Evolutionary conservation across 1,140 invertebrate species (phyloP).

Genomic region (Metaphire vulgaris): DNA sequence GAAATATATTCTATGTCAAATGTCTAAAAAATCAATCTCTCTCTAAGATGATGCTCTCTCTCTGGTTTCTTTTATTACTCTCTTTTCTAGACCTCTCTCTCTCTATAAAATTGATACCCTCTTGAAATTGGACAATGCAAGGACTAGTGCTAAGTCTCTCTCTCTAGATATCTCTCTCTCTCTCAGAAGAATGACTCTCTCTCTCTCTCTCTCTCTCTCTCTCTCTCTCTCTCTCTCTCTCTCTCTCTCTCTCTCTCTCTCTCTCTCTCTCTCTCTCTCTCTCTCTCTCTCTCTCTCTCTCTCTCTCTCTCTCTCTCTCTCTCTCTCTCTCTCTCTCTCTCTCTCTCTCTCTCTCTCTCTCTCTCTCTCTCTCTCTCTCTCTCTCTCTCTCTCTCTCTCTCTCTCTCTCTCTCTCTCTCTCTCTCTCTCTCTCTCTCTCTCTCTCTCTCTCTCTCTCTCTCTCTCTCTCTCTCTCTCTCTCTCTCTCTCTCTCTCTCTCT

Average conservation of each 20-base stretch:
- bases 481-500: not conserved
- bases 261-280: conserved; percentile 3
- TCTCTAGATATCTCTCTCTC: no score
- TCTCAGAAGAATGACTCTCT: no score
- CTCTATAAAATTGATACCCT: no score
- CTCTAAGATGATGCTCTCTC: no score
- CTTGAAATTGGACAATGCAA: no score
- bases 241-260: conserved; percentile 1
- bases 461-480: conserved; percentile 6
- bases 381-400: no score
- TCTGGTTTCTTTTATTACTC: no score
- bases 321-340: not conserved
- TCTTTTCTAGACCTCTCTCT: no score
- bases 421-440: not conserved
- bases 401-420: not conserved
- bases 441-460: not conserved
- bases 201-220: not conserved
- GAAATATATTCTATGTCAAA: no score
- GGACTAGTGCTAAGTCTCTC: no score
- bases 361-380: not conserved
- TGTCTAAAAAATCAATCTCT: no score
- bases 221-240: not conserved
- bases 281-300: conserved; percentile 4
- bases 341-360: not conserved
- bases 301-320: not conserved